Evolutionary conservation across 2,888 invertebrate species (phyloP).

Genomic region (Agriopis marginaria): DNA sequence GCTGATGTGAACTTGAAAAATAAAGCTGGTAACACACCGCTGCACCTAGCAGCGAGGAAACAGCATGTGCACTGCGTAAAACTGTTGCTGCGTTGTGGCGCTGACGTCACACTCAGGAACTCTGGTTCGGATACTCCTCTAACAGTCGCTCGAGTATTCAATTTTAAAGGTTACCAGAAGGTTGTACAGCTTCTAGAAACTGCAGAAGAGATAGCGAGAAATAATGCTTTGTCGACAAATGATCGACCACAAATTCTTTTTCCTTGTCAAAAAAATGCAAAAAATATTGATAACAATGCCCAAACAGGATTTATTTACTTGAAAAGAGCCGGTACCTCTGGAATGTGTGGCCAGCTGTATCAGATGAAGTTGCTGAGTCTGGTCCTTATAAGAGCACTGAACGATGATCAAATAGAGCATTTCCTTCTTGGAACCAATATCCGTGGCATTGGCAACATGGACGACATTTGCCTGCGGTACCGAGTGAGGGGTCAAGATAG

Average conservation of each 20-base stretch:
- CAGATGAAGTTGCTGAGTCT: too few relatives aligned
- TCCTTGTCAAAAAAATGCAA: background rate
- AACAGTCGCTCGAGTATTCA: conserved; percentile 39
- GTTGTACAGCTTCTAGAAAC: conserved; percentile 22
- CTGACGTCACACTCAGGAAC: conserved; percentile 40
- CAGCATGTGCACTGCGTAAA: conserved; percentile 40
- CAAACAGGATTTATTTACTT: too few relatives aligned
- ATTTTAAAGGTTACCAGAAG: conserved; percentile 17
- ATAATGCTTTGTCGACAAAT: background rate
- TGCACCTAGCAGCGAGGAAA: conserved; percentile 48
- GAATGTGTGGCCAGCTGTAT: too few relatives aligned
- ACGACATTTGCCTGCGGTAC: too few relatives aligned
- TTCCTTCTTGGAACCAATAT: too few relatives aligned
- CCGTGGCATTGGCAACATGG: too few relatives aligned
- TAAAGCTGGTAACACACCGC: conserved; percentile 44
- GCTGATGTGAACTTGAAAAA: conserved; percentile 42
- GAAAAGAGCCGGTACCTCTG: too few relatives aligned
- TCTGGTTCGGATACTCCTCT: conserved; percentile 40
- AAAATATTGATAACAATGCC: too few relatives aligned
- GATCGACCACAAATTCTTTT: background rate
- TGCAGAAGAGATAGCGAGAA: background rate
- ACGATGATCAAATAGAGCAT: too few relatives aligned
- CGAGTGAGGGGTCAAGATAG: too few relatives aligned
- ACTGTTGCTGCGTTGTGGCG: conserved; percentile 44
- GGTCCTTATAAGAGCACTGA: too few relatives aligned